Evolutionary conservation across 2,113 vertebrate genomes (phyloP).

Genomic region (Bos indicus): DNA sequence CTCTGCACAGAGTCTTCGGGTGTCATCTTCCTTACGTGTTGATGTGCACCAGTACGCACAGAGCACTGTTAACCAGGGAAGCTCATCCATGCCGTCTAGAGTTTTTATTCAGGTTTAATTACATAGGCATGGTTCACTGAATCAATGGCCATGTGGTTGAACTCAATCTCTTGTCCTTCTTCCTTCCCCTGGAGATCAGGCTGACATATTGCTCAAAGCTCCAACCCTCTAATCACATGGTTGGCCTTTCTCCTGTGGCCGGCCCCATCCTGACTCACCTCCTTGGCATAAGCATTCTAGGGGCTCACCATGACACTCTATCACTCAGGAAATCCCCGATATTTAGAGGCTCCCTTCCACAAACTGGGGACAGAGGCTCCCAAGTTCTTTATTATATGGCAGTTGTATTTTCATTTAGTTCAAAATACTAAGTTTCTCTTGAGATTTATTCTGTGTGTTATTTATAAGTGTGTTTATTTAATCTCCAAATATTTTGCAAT

Average conservation of each 20-base stretch:
- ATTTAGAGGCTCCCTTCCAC: background rate
- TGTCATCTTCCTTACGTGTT: background rate
- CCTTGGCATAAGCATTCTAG: background rate
- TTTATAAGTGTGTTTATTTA: background rate
- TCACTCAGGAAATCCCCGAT: background rate
- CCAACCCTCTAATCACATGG: background rate
- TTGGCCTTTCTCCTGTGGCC: background rate
- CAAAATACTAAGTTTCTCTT: background rate
- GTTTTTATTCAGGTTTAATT: background rate
- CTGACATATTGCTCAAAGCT: background rate
- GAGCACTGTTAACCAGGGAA: background rate
- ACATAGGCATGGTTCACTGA: background rate
- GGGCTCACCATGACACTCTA: background rate
- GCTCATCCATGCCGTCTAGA: background rate
- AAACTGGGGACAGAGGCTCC: background rate
- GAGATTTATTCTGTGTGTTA: background rate
- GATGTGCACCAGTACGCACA: background rate
- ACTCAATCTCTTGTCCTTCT: background rate
- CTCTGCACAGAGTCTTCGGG: background rate
- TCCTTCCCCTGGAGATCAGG: background rate
- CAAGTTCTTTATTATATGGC: background rate
- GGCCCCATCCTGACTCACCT: background rate
- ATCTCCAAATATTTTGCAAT: background rate
- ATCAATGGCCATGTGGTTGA: background rate
- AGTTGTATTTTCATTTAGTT: slow-evolving; percentile 1